Evolutionary conservation across 1,140 invertebrate species (phyloP).

Genomic region (Pectinophora gossypiella): DNA sequence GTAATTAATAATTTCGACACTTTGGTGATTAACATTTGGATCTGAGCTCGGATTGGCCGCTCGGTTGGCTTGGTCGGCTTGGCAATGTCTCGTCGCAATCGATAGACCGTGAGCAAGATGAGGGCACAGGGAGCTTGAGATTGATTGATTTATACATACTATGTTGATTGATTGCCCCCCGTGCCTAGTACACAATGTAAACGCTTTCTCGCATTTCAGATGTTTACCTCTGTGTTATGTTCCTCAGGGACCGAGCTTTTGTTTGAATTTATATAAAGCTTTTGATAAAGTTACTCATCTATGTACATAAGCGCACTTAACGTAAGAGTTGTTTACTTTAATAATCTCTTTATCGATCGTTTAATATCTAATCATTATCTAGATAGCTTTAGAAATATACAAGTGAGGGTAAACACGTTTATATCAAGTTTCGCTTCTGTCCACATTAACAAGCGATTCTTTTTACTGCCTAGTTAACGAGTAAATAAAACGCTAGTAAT

Average conservation of each 20-base stretch:
- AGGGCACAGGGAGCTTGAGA: background rate
- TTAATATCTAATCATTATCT: too few relatives aligned
- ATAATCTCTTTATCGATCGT: too few relatives aligned
- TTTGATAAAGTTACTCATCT: too few relatives aligned
- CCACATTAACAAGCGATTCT: background rate
- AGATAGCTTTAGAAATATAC: too few relatives aligned
- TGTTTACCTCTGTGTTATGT: too few relatives aligned
- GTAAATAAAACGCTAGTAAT: background rate
- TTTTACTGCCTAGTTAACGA: background rate
- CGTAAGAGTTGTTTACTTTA: too few relatives aligned
- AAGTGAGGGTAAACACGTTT: too few relatives aligned
- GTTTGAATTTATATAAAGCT: too few relatives aligned
- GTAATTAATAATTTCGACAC: constrained; percentile 72
- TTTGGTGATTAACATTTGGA: constrained; percentile 65
- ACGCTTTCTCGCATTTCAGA: too few relatives aligned
- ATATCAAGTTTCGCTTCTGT: too few relatives aligned
- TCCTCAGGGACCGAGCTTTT: too few relatives aligned
- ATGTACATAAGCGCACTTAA: too few relatives aligned
- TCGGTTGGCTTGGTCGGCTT: constrained; percentile 4
- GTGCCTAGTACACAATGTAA: background rate
- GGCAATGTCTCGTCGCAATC: background rate
- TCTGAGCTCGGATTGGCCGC: constrained; percentile 31
- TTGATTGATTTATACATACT: background rate
- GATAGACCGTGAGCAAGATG: constrained; percentile 1
- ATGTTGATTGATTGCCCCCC: background rate